Evolutionary conservation across 2,888 invertebrate species (phyloP), one percentile per base, ranked within the genome.

Genomic region (Drosophila borborema): DNA sequence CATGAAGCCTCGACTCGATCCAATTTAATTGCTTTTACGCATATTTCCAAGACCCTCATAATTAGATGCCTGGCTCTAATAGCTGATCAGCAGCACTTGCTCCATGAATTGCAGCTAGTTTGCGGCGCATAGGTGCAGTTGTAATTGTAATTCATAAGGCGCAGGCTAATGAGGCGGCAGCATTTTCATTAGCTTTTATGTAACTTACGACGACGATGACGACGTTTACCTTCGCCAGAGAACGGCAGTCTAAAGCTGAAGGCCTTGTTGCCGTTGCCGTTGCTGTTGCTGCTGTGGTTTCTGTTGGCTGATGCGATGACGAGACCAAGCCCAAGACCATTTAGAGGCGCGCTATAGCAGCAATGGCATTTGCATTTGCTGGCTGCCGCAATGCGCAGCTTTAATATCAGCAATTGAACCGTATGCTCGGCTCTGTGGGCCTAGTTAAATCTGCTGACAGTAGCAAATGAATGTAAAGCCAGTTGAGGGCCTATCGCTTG

Each of bases 121-220:
- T 61, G 60, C 55, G 72, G 58, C 72, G 64, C 74, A 72, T 71
- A 70, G 64, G 51, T 71, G 64, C 66, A 61, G 74, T 71, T 69
- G 49, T 66, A 78, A 80, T 70, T 82, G 74, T 80, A 78, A 78
- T 67, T 64, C 70, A 79, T 73, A 68, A 71, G 71, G 56, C 54
- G 53, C 67, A 63, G 71, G 64, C 86, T 86, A 88, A 84, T 88
- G 89, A 86, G 74, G 67, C 81, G 49, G 54, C 70, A 43, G 82
- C 77, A 85, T 80, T 82, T 87, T 77, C 81, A 82, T 85, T 87
- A 81, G 78, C 71, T 54, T 82, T 84, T 82, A 85, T 77, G 77
- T 72, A 85, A 83, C 59, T 59, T 69, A 41, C 41, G 36, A 61
- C 48, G 51, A n/a, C 51, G 36, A 53, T 12, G 53, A 49, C 65